A percentile compares a stretch with the other conserved stretches of the same genome.
Evolutionary conservation across 2,888 invertebrate genomes (phyloP).

Genomic region (Apamea monoglypha): DNA sequence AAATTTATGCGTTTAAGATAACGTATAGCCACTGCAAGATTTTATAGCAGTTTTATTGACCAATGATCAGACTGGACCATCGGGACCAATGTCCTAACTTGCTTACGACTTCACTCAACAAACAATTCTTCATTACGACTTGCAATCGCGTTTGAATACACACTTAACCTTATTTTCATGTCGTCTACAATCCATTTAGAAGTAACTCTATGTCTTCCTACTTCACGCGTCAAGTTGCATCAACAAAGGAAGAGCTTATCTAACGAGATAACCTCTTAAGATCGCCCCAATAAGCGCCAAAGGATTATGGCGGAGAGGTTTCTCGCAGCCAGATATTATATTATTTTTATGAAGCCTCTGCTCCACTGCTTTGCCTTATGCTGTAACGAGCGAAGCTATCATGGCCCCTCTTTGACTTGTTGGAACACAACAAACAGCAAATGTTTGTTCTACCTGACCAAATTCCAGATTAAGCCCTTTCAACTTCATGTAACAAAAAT

Average conservation of each 20-base stretch:
- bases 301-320: constrained; percentile 11
- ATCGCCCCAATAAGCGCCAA: constrained; percentile 35
- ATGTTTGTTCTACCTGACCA: constrained; percentile 85
- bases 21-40: constrained; percentile 81
- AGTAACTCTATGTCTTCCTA: not conserved
- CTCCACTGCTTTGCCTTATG: constrained; percentile 19
- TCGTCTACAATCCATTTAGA: constrained; percentile 26
- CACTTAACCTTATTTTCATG: constrained; percentile 54
- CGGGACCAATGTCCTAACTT: constrained; percentile 76
- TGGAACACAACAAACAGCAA: constrained; percentile 77
- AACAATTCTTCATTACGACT: constrained; percentile 74
- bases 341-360: constrained; percentile 37
- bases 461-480: constrained; percentile 85
- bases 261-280: constrained; percentile 28
- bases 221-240: constrained; percentile 22
- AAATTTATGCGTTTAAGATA: constrained; percentile 87
- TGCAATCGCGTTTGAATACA: constrained; percentile 36
- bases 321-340: constrained; percentile 14
- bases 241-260: constrained; percentile 9
- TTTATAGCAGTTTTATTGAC: constrained; percentile 87
- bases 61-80: constrained; percentile 82
- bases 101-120: constrained; percentile 77
- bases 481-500: constrained; percentile 84
- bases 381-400: constrained; percentile 36
- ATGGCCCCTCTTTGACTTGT: constrained; percentile 70